Evolutionary conservation across 2,888 invertebrate species (phyloP), one percentile per base, ranked within the genome.

Genomic region (Lydus trimaculatus): DNA sequence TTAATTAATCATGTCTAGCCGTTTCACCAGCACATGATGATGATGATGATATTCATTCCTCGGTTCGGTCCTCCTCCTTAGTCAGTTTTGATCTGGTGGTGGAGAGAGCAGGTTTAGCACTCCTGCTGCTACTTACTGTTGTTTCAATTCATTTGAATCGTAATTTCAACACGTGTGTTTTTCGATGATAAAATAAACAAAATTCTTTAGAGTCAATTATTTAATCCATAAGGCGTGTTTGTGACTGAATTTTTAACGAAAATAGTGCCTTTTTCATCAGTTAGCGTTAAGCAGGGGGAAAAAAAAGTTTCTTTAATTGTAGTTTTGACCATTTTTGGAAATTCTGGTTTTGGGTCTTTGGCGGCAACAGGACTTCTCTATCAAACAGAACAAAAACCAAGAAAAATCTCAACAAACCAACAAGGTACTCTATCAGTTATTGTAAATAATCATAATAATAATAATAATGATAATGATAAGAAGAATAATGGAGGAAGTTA

Each of bases 401-500:
- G 28, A 28, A 28, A 28, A 43, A 2, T n/a, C 1, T 13, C 15
- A 15, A 15, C 1, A 13, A 15, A 36, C 5, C 43, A 13, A 17
- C 5, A n/a, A 43, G 43, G 43, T 43, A 43, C 4, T 17, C 11
- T 5, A 8, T n/a, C 8, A 17, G 17, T 43, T 43, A 36, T 7
- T 43, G 1, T 43, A 17, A 58, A 58, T 31, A n/a, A 31, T 58
- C 8, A 25, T 15, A 8, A 9, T 58, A 31, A n/a, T n/a, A 2
- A 58, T 17, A 13, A 20, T 2, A 23, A 15, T 11, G 28, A 58
- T 58, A 31, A 43, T 59, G 20, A 31, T 15, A 20, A 17, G 15
- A 13, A 59, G 59, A 58, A 39, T 15, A 9, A 25, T 17, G 33
- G 43, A 60, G 61, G 64, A 63, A 58, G 20, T 52, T 39, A 25